Base-by-base conservation (phyloP, 2,113 vertebrate genomes). In the Bambusicola thoracicus region DNA sequence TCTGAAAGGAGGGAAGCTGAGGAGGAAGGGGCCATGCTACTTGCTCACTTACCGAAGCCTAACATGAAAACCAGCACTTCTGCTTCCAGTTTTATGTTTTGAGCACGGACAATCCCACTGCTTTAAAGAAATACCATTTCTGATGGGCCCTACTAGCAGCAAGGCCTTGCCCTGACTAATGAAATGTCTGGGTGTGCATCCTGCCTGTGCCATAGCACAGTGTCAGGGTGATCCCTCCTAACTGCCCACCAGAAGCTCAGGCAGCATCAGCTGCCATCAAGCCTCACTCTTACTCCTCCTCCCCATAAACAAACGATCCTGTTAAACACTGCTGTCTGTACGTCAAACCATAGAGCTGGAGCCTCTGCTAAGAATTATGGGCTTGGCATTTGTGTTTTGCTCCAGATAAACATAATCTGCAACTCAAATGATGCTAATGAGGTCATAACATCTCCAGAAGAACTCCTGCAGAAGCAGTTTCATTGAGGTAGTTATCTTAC, bases 241-340 rank as follows among this genome's bases (percentile, higher is more conserved):
- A 9, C 49, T 1, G 0, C 18, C 46, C 70, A 49, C 74, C 56
- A 14, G 46, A 36, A 63, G 84, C 79, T 51, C 0, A 0, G 66
- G 56, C 27, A 70, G n/a, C 41, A 36, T 11, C 1, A 1, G 10
- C 53, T 82, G 43, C 53, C 44, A 20, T 46, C 27, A 63, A 46
- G 16, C 19, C 55, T 85, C 82, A 87, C n/a, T n/a, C n/a, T n/a
- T n/a, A n/a, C n/a, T n/a, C n/a, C n/a, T n/a, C n/a, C n/a, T n/a
- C n/a, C n/a, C n/a, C n/a, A n/a, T n/a, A n/a, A n/a, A n/a, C n/a
- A n/a, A n/a, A n/a, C n/a, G n/a, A n/a, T n/a, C n/a, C n/a, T n/a
- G n/a, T n/a, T n/a, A n/a, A n/a, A n/a, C n/a, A n/a, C n/a, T n/a
- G n/a, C 30, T 34, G 38, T 36, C 44, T 77, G 38, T 61, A 27